Percentiles rank a stretch among this genome's conserved stretches.
phyloP scores from a whole-genome alignment of 1,140 invertebrate species.

The Luehdorfia chinensis region DNA sequence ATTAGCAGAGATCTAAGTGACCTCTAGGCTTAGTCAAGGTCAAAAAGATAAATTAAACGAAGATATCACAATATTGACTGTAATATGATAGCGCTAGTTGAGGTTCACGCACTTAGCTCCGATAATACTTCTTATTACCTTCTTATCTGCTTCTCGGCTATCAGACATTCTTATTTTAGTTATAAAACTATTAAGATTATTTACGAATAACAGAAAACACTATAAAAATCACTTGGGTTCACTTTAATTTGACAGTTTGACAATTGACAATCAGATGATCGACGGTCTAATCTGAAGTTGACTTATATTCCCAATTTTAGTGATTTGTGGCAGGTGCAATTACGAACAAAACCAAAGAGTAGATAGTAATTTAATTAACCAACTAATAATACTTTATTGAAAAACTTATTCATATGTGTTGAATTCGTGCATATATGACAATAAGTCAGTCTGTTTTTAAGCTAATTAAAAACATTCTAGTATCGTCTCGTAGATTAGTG shows the following conservation, averaged over 20 bases:
- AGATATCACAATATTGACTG: slow-evolving; percentile 20
- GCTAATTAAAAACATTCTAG: no score
- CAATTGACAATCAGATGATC: slow-evolving; percentile 8
- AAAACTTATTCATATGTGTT: no score
- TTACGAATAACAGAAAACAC: slow-evolving; percentile 11
- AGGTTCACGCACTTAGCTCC: slow-evolving; percentile 11
- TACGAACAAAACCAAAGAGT: no score
- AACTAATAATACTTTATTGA: no score
- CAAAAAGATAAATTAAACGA: slow-evolving; percentile 22
- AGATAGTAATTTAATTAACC: no score
- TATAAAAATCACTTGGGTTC: slow-evolving; percentile 2
- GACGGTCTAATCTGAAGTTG: no score
- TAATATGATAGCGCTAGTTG: slow-evolving; percentile 3
- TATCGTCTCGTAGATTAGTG: no score
- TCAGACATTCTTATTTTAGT: slow-evolving; percentile 30
- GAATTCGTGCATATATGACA: no score
- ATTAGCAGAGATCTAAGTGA: slow-evolving; percentile 2
- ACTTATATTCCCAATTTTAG: no score
- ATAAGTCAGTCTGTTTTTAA: no score
- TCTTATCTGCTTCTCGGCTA: slow-evolving; percentile 34
- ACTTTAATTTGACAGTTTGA: no score
- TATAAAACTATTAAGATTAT: slow-evolving; percentile 12
- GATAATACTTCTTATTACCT: slow-evolving; percentile 34
- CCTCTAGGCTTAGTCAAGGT: slow-evolving; percentile 10
- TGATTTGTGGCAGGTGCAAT: no score